Base-by-base conservation (phyloP, 2,888 invertebrate genomes). In the Galerucella pusilla region DNA sequence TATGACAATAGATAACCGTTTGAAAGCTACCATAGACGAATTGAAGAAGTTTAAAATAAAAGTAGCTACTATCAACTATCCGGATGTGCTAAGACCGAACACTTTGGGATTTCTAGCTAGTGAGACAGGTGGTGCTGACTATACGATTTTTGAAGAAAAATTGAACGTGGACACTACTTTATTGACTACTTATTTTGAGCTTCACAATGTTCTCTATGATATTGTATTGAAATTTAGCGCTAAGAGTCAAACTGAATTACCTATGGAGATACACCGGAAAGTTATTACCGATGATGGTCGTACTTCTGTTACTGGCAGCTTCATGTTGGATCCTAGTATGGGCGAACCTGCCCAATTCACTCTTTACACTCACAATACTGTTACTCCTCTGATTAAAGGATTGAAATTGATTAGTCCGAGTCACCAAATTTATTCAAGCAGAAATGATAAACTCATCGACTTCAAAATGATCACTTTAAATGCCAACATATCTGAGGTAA, bases 21-120 rank as follows among this genome's bases (percentile, higher is more conserved):
- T 88, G 57, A 84, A 85, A n/a, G 84, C 87, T 63, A 81, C 89
- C 1, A 80, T 88, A 25, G 87, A 87, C n/a, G 87, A 89, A 70
- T 86, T 89, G 0, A 86, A 85, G 49, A 85, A 86, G 46, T 84
- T 88, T 35, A 88, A 88, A 77, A 88, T 90, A 5, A 87, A 88
- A 75, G 87, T 91, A 20, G 89, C 90, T 1, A 89, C 90, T 0
- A 88, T 91, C 65, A 91, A 90, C 78, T 91, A 90, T 82, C 90
- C 91, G 0, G 85, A 85, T n/a, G 83, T 90, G 20, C 83, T 87
- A 0, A 81, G 89, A 66, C 82, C 85, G 1, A 84, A 86, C 60
- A 87, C 89, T 4, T 84, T 91, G 16, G 89, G 90, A 78, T 83
- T 84, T 45, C 81, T 91, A 57, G 89, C 90, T 0, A 83, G 86